Conservation (phyloP, 2,113 vertebrate species). For the Danionella cerebrum region DNA sequence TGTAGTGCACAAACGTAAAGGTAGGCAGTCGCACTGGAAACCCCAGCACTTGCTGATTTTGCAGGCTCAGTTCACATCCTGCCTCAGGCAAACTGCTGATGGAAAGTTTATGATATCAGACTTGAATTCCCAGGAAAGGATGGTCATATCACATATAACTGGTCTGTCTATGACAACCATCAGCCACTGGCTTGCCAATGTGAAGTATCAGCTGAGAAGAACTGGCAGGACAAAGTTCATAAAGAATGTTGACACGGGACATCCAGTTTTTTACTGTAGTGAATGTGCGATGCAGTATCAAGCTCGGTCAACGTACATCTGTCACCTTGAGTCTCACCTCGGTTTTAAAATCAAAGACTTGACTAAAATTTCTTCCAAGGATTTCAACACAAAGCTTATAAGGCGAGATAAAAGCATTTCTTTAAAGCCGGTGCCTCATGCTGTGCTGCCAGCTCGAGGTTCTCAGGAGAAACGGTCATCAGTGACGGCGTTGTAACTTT, state of each 20-base stretch:
- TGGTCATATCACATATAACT: conserved; percentile 94
- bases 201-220: conserved; percentile 97
- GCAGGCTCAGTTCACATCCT: conserved; percentile 96
- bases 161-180: conserved; percentile 98
- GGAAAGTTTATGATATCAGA: conserved; percentile 95
- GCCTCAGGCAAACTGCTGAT: conserved; percentile 86
- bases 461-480: conserved; percentile 73
- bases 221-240: conserved; percentile 98
- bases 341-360: conserved; percentile 94
- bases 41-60: conserved; percentile 97
- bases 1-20: conserved; percentile 89
- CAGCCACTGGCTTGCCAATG: conserved; percentile 98
- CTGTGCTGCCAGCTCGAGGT: conserved; percentile 74
- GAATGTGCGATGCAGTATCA: conserved; percentile 97
- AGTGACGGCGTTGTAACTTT: conserved; percentile 86
- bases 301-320: conserved; percentile 91
- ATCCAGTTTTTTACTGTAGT: conserved; percentile 96
- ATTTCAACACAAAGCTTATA: conserved; percentile 80
- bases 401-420: conserved; percentile 76
- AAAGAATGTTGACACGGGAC: conserved; percentile 95
- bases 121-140: conserved; percentile 94
- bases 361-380: conserved; percentile 84
- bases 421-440: conserved; percentile 72
- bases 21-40: conserved; percentile 98
- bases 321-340: conserved; percentile 94